Base-by-base conservation (phyloP, 2,888 invertebrate species). In the Agonum fuliginosum region DNA sequence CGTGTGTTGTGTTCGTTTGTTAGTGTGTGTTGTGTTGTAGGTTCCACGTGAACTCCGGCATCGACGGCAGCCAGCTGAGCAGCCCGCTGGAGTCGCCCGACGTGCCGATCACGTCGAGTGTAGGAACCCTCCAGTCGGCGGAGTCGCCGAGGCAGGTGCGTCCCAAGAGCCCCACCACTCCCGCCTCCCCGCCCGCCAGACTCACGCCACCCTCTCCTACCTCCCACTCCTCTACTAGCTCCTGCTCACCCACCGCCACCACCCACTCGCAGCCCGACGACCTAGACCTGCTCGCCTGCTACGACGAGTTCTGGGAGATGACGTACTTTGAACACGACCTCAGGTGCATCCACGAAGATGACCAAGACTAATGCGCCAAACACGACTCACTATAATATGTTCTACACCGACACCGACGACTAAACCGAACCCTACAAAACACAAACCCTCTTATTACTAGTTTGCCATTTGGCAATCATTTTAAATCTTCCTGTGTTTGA, bases 71-170 rank as follows among this genome's bases (percentile, higher is more conserved):
- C 70, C 92, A 94, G 3, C 89, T 93, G 78, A 94, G 94, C 81
- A 95, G 94, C 79, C 95, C 95, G n/a, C 88, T 95, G 85, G 95
- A 95, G 86, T 94, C 94, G 10, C 94, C 94, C 19, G 94, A 94
- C 82, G 93, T 90, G 62, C 91, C 91, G 74, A 90, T 91, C 80
- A 91, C 91, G 79, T 91, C 91, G 84, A 91, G 91, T 76, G 89
- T 91, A 80, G 91, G 89, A 34, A 92, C 92, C 80, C 89, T 92
- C 85, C 91, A 91, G 82, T 91, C 91, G 87, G 90, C 91, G 88
- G 92, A 92, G 81, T 88, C 88, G 79, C 86, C 87, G 81, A 87
- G 87, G 81, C 88, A 87, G 87, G 87, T 88, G 87, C 87, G 88
- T 86, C 84, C 67, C 41, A 43, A 37, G 20, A 75, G 65, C 80